Conservation (phyloP, 1,140 invertebrate genomes). For the Polypedilum pembai region DNA sequence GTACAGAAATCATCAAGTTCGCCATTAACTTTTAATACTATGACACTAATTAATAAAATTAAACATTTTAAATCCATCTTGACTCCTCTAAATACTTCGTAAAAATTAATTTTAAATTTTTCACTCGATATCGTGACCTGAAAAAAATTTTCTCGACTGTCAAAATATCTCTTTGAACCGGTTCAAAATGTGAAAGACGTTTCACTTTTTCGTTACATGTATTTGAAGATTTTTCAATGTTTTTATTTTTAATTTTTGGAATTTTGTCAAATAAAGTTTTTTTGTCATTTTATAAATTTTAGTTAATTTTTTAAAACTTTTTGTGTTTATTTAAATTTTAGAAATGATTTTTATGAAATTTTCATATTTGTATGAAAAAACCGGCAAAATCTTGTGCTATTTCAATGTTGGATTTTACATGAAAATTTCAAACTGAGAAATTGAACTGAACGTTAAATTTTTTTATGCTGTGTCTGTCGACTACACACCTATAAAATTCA, state of each 20-base stretch:
- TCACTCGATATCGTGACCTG: not conserved
- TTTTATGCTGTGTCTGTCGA: not conserved
- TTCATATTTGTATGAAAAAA: not conserved
- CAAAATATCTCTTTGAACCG: not conserved
- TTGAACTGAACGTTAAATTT: not conserved
- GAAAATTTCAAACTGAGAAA: not conserved
- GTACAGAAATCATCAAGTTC: conserved; percentile 9
- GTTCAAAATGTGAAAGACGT: not conserved
- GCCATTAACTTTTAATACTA: not conserved
- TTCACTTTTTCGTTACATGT: not conserved
- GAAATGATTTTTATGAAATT: not conserved
- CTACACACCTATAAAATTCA: not conserved
- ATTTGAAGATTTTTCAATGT: not conserved
- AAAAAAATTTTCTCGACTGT: not conserved
- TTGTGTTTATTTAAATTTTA: not conserved
- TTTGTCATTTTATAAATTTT: not conserved
- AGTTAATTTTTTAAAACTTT: not conserved
- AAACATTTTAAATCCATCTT: not conserved
- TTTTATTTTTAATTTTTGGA: not conserved
- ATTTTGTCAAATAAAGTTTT: not conserved
- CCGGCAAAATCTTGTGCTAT: not conserved
- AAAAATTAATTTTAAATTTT: not conserved
- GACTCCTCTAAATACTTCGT: not conserved
- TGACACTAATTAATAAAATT: not conserved
- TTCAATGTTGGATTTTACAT: not conserved